Conservation (phyloP, 2,888 invertebrate species). For the Trachelus iudaicus region DNA sequence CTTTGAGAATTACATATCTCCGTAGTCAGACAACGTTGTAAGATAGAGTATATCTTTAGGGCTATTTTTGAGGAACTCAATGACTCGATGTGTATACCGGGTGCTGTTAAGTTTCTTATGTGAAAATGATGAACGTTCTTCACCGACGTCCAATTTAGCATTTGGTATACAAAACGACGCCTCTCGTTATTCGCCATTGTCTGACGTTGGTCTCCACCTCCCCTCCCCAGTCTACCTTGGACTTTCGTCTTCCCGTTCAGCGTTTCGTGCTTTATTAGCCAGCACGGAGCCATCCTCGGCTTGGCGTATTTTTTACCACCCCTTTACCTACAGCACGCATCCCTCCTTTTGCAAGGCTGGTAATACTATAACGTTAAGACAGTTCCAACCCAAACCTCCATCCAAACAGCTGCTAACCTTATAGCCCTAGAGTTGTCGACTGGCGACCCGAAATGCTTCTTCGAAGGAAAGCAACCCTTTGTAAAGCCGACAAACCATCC, state of each 20-base stretch:
- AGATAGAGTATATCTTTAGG: background rate
- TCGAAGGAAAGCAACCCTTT: slow-evolving; percentile 1
- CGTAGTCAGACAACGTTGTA: background rate
- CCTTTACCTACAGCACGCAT: background rate
- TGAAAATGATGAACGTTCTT: background rate
- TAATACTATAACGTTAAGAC: background rate
- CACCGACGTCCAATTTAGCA: slow-evolving; percentile 5
- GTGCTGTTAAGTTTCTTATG: background rate
- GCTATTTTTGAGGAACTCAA: background rate
- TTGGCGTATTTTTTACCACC: background rate
- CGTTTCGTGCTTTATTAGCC: slow-evolving; percentile 21
- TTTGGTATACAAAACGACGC: slow-evolving; percentile 22
- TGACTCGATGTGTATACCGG: background rate
- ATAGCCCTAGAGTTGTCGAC: background rate
- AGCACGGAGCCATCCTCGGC: background rate
- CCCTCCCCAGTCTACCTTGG: slow-evolving; percentile 35
- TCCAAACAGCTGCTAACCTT: background rate
- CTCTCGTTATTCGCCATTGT: slow-evolving; percentile 57
- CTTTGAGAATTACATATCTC: background rate
- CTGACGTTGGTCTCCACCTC: slow-evolving; percentile 33
- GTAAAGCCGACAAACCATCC: background rate
- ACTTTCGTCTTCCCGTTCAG: slow-evolving; percentile 27
- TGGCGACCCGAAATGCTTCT: background rate
- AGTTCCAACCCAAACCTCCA: background rate
- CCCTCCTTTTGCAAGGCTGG: background rate